Percentiles rank a stretch among this genome's conserved stretches.
These are phyloP conservation scores for Cavia aperea DNA, from an alignment of 2,113 vertebrate genomes.

Conservation along the genomic window DNA sequence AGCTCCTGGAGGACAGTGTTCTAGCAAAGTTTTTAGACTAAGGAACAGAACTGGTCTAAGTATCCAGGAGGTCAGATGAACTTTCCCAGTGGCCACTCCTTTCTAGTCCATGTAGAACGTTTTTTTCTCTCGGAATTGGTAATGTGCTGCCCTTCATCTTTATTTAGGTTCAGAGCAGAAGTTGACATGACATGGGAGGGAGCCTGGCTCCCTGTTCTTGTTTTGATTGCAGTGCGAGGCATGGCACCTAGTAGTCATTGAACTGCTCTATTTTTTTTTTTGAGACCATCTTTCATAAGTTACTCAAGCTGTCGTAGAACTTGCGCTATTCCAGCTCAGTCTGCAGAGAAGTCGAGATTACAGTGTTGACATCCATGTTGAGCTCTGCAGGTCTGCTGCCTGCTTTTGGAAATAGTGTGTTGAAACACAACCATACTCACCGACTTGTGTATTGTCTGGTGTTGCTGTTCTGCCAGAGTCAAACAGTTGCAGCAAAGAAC, in stretches of 20 bases:
- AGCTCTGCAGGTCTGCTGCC: neutral
- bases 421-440: neutral
- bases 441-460: neutral
- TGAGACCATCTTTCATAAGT: neutral
- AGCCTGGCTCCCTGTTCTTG: neutral
- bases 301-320: neutral
- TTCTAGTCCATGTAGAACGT: neutral
- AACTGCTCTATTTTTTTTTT: neutral
- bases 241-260: neutral
- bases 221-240: neutral
- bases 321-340: neutral
- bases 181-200: neutral
- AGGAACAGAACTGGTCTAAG: neutral
- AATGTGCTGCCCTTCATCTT: neutral
- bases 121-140: neutral
- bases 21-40: neutral
- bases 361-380: neutral
- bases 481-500: constrained; percentile 13
- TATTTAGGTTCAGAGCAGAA: neutral
- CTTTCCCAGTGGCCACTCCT: neutral
- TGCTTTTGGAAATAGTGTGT: neutral
- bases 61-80: neutral
- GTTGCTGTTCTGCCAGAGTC: neutral
- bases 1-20: neutral
- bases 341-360: neutral